Conservation (phyloP, 2,797 vertebrate species). For the Anniella stebbinsi region DNA sequence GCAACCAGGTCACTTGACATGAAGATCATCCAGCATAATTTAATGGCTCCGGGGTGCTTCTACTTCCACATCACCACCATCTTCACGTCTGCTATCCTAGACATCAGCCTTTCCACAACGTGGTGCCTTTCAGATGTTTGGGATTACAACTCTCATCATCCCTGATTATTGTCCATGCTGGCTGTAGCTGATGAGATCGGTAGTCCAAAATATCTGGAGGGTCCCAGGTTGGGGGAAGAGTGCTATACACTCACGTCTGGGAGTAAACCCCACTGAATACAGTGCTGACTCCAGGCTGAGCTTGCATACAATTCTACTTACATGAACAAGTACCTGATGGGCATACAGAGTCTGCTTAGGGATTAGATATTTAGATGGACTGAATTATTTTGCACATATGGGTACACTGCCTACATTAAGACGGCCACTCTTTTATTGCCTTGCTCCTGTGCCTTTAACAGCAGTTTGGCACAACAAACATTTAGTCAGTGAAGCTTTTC, state of each 20-base stretch:
- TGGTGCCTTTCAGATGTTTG: no score
- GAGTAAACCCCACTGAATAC: no score
- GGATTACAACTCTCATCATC: no score
- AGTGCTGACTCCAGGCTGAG: constrained; percentile 37
- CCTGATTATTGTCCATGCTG: no score
- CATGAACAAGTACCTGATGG: neutral
- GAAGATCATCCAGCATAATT: neutral
- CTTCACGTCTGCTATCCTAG: neutral
- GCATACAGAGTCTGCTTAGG: neutral
- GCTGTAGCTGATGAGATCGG: no score
- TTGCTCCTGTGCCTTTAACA: neutral
- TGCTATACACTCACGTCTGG: no score
- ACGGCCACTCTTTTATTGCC: neutral
- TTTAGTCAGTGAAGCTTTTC: neutral
- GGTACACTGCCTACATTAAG: neutral
- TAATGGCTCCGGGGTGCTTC: constrained; percentile 31
- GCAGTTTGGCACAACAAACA: neutral
- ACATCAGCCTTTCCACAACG: no score
- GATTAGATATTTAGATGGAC: neutral
- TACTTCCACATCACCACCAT: constrained; percentile 51
- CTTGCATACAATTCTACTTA: constrained; percentile 45
- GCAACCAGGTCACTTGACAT: neutral
- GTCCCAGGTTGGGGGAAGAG: no score
- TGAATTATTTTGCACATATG: neutral
- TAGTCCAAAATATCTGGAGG: no score